A percentile compares a stretch with the other conserved stretches of the same genome.
Conservation (phyloP, 1,140 invertebrate genomes). For the Acromyrmex heyeri region DNA sequence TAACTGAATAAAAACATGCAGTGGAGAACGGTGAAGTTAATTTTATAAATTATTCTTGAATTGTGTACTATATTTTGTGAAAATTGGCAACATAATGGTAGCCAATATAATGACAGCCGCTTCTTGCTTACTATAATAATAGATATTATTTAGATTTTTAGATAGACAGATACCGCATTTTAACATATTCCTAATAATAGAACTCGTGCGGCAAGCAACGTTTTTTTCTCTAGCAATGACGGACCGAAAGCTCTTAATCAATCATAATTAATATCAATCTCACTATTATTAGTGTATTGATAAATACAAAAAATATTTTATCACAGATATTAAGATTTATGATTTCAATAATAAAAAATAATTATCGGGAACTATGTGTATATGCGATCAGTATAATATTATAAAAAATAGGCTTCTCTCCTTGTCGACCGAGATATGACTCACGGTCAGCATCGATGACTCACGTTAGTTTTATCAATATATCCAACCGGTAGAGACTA, state of each 20-base stretch:
- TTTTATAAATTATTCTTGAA: not conserved
- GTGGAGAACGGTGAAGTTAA: not conserved
- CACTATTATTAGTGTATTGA: not conserved
- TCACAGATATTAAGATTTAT: not conserved
- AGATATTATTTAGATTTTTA: not conserved
- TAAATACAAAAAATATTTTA: not conserved
- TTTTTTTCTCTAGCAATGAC: not conserved
- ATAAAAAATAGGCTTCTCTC: not conserved
- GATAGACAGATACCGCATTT: not conserved
- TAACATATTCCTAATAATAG: not conserved
- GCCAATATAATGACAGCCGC: not conserved
- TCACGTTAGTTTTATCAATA: constrained; percentile 37
- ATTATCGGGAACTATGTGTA: not conserved
- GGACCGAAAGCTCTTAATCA: not conserved
- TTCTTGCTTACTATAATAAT: not conserved
- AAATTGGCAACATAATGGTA: not conserved
- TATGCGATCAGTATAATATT: not conserved
- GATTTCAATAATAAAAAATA: not conserved
- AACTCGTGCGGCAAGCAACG: no score
- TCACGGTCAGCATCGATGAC: constrained; percentile 30
- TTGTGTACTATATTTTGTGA: not conserved
- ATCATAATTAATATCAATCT: not conserved
- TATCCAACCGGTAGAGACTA: not conserved
- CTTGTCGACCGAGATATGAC: not conserved
- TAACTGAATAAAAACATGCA: not conserved